Conservation (phyloP, 2,113 vertebrate genomes). For the Pterocles burchelli region DNA sequence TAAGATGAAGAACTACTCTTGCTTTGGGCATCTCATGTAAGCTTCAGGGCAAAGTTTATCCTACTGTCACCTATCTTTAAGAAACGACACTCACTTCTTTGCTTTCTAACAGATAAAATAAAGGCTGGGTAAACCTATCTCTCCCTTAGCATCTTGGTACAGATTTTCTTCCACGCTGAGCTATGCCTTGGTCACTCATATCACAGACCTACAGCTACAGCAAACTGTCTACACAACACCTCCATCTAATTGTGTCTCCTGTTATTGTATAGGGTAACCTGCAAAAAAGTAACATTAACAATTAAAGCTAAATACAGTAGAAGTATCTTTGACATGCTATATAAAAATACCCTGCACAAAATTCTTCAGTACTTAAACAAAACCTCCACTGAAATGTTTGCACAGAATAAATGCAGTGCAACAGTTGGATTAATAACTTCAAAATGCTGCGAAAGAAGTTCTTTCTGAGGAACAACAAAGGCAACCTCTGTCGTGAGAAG, state of each 20-base stretch:
- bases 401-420: background rate
- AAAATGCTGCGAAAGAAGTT: background rate
- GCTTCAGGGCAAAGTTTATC: background rate
- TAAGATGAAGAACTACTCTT: background rate
- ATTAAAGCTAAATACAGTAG: background rate
- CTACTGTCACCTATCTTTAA: background rate
- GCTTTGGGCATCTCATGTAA: background rate
- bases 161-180: background rate
- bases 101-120: background rate
- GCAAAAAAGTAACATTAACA: background rate
- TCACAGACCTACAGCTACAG: background rate
- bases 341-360: background rate
- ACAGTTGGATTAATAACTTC: background rate
- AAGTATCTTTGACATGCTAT: background rate
- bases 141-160: background rate
- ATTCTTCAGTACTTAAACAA: background rate
- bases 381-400: background rate
- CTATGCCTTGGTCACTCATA: background rate
- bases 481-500: background rate
- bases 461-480: background rate
- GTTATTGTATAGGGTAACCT: background rate
- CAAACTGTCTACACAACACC: background rate
- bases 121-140: background rate
- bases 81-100: background rate
- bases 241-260: background rate